Evolutionary conservation across 2,113 vertebrate genomes (phyloP), one percentile per base, ranked within the genome.

Genomic region (Rallus limicola): DNA sequence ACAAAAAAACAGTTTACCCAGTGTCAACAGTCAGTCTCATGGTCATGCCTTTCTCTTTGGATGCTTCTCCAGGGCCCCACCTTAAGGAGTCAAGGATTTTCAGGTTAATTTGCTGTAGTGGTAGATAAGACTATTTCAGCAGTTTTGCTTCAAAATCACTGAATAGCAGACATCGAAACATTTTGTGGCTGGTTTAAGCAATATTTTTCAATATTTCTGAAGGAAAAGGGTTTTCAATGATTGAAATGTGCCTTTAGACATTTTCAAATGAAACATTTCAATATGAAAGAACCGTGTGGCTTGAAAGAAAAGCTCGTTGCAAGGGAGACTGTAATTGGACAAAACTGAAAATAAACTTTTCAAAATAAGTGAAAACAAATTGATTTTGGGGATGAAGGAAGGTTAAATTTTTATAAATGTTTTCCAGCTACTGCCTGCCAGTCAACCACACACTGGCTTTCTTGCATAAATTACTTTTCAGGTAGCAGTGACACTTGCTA

Each of bases 241-340:
- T 72, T 86, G 79, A 88, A 95, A 92, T 56, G n/a, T 3, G 26
- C 80, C 59, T 90, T 90, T 63, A 95, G 71, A 95, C 18, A 10
- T 82, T 92, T 90, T 76, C 69, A 88, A 92, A 64, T 53, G 48
- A 69, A 93, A 90, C 50, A 86, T 72, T 88, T 92, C 68, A 65
- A 46, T 86, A 60, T 92, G 91, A 92, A 95, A 82, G 70, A 82
- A 52, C 21, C 0, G 0, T 7, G 42, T 1, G 5, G 75, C 62
- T 88, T 90, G 82, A 90, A 94, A 92, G 33, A 58, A 75, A 92
- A 40, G 36, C 46, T 70, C 56, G 31, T 46, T 82, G 85, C 74
- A 84, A 92, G 52, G 78, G 11, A 29, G n/a, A 25, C 42, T 87
- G n/a, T 58, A 92, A 71, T 59, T 71, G 92, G 82, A 82, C 70